Evolutionary conservation across 2,888 invertebrate genomes (phyloP).

Genomic region (Apeira syringaria): DNA sequence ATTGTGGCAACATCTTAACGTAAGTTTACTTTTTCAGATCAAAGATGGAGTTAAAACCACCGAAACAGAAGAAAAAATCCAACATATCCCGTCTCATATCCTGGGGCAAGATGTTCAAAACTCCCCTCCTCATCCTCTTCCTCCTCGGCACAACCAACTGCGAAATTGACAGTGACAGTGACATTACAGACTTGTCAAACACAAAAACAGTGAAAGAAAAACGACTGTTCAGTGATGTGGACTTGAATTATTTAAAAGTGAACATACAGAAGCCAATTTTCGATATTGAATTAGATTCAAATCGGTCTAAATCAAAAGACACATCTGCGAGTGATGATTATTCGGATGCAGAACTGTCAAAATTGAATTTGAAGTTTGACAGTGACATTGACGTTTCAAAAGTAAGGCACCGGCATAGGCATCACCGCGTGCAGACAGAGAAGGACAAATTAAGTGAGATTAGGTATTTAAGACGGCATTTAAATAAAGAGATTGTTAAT

Average conservation of each 20-base stretch:
- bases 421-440: conserved; percentile 42
- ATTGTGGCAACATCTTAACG: too few species aligned
- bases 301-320: conserved; percentile 5
- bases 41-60: conserved; percentile 72
- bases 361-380: conserved; percentile 9
- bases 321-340: not conserved
- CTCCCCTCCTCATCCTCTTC: conserved; percentile 63
- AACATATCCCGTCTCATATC: conserved; percentile 53
- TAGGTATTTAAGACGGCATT: conserved; percentile 64
- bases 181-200: conserved; percentile 32
- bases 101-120: conserved; percentile 66
- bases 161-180: conserved; percentile 54
- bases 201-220: conserved; percentile 9
- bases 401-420: conserved; percentile 48
- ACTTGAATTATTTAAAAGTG: conserved; percentile 4
- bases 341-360: not conserved
- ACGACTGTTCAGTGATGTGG: conserved; percentile 11
- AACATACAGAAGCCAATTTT: conserved; percentile 1
- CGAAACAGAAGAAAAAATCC: conserved; percentile 73
- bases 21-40: conserved; percentile 53
- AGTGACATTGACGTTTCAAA: conserved; percentile 39
- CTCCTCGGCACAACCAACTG: conserved; percentile 68
- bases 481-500: conserved; percentile 76
- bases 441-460: conserved; percentile 64
- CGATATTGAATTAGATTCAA: not conserved